These are phyloP conservation scores for Nycticryphes semicollaris DNA, from an alignment of 2,113 vertebrate species.

Conservation along the genomic window DNA sequence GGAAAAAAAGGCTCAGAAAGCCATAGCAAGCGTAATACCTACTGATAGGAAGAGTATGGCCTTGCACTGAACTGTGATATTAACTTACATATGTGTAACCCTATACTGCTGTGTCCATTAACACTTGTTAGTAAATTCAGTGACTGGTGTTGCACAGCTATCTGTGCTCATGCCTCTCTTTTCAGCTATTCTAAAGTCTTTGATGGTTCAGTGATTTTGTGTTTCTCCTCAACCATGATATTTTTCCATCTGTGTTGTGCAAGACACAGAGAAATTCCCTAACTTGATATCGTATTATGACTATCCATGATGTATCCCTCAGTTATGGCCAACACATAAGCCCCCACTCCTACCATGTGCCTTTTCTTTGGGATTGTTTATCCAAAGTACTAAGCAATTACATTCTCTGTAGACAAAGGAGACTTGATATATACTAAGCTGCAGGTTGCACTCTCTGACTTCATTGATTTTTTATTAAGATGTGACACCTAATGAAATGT, in stretches of 20 bases:
- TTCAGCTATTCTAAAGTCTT: background rate
- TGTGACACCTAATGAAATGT: background rate
- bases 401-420: background rate
- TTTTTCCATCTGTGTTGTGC: background rate
- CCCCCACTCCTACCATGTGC: background rate
- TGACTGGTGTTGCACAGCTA: background rate
- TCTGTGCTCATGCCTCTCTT: background rate
- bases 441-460: background rate
- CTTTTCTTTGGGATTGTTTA: background rate
- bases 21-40: background rate
- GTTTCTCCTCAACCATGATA: background rate
- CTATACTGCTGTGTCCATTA: background rate
- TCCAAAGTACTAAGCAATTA: background rate
- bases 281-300: accelerated
- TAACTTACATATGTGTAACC: accelerated
- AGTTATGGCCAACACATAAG: background rate
- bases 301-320: background rate
- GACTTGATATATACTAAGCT: background rate
- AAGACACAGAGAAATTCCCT: background rate
- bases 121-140: accelerated
- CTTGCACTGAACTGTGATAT: background rate
- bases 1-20: background rate
- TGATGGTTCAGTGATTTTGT: background rate
- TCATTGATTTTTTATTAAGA: background rate
- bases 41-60: background rate